A percentile compares a stretch with the other conserved stretches of the same genome.
Evolutionary conservation across 2,113 vertebrate genomes (phyloP).

Genomic region (Choloepus hoffmanni): DNA sequence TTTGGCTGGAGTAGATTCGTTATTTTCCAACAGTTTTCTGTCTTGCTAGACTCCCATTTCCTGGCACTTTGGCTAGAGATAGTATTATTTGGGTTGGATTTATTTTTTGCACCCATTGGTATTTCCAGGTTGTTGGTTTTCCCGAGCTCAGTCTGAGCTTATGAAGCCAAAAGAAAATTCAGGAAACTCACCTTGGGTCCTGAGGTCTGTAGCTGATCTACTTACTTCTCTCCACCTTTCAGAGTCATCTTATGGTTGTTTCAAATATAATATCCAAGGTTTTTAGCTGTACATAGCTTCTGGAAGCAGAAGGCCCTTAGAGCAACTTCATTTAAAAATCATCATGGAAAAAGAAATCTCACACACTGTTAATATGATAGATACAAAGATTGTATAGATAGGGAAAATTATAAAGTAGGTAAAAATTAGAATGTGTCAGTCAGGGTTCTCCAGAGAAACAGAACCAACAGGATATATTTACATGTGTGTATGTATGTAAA

Average conservation of each 20-base stretch:
- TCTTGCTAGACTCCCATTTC: neutral
- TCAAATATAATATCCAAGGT: neutral
- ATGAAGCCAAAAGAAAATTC: neutral
- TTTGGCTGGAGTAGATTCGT: neutral
- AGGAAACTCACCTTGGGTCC: neutral
- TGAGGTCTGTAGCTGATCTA: neutral
- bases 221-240: neutral
- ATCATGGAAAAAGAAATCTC: neutral
- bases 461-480: too few relatives aligned
- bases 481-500: neutral
- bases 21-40: neutral
- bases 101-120: neutral
- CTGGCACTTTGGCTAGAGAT: neutral
- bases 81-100: neutral
- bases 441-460: too few relatives aligned
- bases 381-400: neutral
- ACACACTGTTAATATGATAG: neutral
- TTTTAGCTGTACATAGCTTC: neutral
- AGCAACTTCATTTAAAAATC: conserved; percentile 12
- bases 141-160: neutral
- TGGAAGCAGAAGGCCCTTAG: neutral
- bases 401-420: neutral
- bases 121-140: neutral
- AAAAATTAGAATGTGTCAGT: neutral
- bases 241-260: neutral